A percentile compares a stretch with the other conserved stretches of the same genome.
These are phyloP conservation scores for Temnothorax nylanderi DNA, from an alignment of 1,140 invertebrate species.

Conservation along the genomic window DNA sequence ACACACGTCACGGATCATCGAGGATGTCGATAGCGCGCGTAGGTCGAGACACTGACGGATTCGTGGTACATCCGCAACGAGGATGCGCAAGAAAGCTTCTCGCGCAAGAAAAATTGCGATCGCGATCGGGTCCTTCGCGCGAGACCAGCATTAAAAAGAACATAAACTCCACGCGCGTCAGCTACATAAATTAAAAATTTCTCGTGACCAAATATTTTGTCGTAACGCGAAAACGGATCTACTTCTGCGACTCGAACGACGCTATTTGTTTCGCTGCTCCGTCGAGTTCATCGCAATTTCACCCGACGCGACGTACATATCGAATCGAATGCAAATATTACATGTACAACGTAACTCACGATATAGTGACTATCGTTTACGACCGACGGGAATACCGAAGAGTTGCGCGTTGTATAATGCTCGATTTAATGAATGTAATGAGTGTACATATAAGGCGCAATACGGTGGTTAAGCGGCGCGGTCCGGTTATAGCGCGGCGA, in stretches of 20 bases:
- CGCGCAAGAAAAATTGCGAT: constrained; percentile 1
- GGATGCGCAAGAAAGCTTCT: not conserved
- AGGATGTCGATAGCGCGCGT: constrained; percentile 36
- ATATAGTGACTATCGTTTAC: constrained; percentile 19
- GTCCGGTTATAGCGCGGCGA: constrained; percentile 37
- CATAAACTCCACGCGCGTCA: constrained; percentile 12
- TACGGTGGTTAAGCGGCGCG: not conserved
- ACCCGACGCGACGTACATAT: not conserved
- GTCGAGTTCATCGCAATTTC: constrained; percentile 34
- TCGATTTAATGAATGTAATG: not conserved
- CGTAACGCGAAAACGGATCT: constrained; percentile 20
- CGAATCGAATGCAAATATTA: not conserved
- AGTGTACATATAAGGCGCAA: not conserved
- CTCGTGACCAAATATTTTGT: constrained; percentile 32
- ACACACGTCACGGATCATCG: constrained; percentile 17
- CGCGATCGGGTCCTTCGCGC: not conserved
- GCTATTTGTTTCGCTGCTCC: constrained; percentile 28
- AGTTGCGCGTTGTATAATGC: not conserved
- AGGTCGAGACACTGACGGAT: constrained; percentile 31
- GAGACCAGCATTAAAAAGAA: not conserved
- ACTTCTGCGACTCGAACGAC: constrained; percentile 4
- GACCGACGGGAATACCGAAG: constrained; percentile 18
- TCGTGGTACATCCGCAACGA: not conserved
- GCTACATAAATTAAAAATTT: constrained; percentile 50
- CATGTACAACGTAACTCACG: not conserved